Evolutionary conservation across 2,888 invertebrate genomes (phyloP), one percentile per base, ranked within the genome.

Genomic region (Apotomis turbidana): DNA sequence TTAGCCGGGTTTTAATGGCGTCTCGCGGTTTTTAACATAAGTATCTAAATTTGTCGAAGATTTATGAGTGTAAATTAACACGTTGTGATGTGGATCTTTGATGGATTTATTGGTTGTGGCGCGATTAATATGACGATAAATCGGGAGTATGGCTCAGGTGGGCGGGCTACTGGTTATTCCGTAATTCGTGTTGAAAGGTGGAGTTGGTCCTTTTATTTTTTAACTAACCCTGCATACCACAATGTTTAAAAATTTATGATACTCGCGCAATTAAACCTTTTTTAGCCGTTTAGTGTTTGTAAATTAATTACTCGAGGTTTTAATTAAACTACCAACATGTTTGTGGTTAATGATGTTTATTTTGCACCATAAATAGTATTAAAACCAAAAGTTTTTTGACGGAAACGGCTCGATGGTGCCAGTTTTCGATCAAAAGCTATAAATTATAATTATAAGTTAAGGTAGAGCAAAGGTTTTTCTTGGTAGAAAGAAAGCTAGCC

Each of bases 71-170:
- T 83, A 83, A 84, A 90, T 91, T 89, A 90, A 88, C 87, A 89
- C 86, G 86, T 89, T 85, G 80, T 79, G 83, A 85, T 87, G 89
- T 79, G 82, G 74, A 83, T 78, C 79, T 79, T 79, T 88, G 91
- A 92, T 88, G 87, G 91, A 92, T 92, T 91, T 93, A 92, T 90
- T 80, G 83, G 81, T 85, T 83, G 85, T 81, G 81, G 84, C 79
- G 82, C 78, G 85, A 87, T 86, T 86, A 89, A 89, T 89, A 82
- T 83, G 58, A 82, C 82, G 77, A 85, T 88, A 88, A 86, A 85
- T 86, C 81, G 77, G 78, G 78, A 73, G 55, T 71, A 74, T 78
- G 76, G 80, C 76, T 78, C 79, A 84, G 85, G 89, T 89, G 89
- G 91, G 91, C 88, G 89, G 86, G 78, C 76, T 81, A 77, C 77